Base-by-base conservation (phyloP, 1,140 invertebrate species). In the Solenopsis invicta region DNA sequence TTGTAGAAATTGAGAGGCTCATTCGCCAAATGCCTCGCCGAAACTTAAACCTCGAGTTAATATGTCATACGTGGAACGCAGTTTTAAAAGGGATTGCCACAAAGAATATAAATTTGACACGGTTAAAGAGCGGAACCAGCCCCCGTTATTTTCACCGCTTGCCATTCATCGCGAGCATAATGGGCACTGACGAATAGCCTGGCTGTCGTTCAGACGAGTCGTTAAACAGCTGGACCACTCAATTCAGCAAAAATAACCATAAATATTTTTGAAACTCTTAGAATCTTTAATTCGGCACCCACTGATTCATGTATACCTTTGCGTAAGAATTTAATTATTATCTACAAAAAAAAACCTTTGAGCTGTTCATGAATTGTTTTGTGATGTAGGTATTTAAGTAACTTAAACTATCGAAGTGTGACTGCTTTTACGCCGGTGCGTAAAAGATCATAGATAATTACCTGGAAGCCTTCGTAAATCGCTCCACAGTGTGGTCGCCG, bases 401-500 rank as follows among this genome's bases (percentile, higher is more conserved):
- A 54, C 29, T 66, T 50, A 37, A 78, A n/a, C 59, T 62, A 37
- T 18, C 59, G 0, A 61, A 69, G 45, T 56, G 74, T 64, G 59
- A 67, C n/a, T 50, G 50, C 48, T 88, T 48, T 48, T 62, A 74
- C 48, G 10, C 4, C 10, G 29, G 24, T 16, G 8, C 18, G 45
- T 34, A 37, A 66, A 80, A 59, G 41, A 16, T 21, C 72, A 77
- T 18, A 64, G 72, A 87, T 87, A 52, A 91, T 87, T 86, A 88
- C 77, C 74, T 75, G 52, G 16, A 77, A 89, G 45, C 62, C 16
- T 16, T 87, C 71, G 54, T 91, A 86, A 89, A 89, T 72, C 50
- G 52, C 50, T 85, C 41, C 50, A 37, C 41, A 48, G 41, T 41
- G 76, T 54, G 76, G 45, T 76, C 59, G 66, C 54, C 52, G 69